Base-by-base conservation (phyloP, 92 coral and sea anemone species). In the Montipora capitata region DNA sequence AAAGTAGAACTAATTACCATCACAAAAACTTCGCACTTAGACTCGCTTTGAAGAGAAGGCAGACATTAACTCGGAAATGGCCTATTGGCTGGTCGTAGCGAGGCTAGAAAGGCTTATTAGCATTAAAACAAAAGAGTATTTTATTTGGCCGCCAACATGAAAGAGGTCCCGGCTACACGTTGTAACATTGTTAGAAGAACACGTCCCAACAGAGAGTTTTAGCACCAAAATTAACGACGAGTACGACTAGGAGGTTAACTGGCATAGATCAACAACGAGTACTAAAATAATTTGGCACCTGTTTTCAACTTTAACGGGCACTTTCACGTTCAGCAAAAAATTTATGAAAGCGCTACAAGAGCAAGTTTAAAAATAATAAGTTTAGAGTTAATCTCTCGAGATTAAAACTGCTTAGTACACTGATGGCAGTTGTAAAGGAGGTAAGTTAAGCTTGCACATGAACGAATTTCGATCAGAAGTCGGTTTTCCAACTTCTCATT, bases 371-470 rank as follows among this genome's bases (percentile, higher is more conserved):
- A 20, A 20, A 20, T 20, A 20, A 27, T 27, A 27, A 27, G 68
- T 62, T 62, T 62, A 62, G 68, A 62, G 68, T 62, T 62, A 62
- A 62, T 62, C 67, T 12, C 6, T 62, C 67, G 67, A 62, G 67
- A 62, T 62, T 62, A 8, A 62, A 62, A 12, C 67, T 62, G 67
- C n/a, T 62, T 62, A 62, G 67, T 20, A 20, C 27, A 20, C 27
- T 20, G 27, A 20, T 20, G 27, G 27, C 27, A 20, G 27, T 20
- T 62, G 67, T 62, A 62, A 62, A 62, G n/a, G n/a, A 62, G 67
- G 67, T 62, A 16, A 62, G 11, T 62, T 62, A 10, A 61, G 67
- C 67, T 61, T 61, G 20, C 67, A 61, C 67, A 61, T 61, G 67
- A 61, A 61, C n/a, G 67, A 61, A 61, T 61, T 2, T 61, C 67